Evolutionary conservation across 2,113 vertebrate species (phyloP).

Genomic region (Embiotoca jacksoni): DNA sequence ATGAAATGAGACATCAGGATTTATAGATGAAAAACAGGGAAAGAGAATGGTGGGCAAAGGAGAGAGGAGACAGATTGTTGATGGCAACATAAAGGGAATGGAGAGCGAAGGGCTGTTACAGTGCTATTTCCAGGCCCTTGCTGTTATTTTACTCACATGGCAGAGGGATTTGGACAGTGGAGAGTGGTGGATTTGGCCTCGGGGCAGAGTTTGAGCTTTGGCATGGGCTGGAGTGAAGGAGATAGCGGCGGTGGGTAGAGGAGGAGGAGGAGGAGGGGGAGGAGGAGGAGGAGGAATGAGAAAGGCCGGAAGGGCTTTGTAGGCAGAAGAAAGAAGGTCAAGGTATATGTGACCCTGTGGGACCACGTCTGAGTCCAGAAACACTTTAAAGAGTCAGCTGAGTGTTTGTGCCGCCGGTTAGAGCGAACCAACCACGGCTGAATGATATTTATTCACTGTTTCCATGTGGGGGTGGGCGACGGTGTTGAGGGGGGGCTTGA

Average conservation of each 20-base stretch:
- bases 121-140: slow-evolving; percentile 56
- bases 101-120: slow-evolving; percentile 5
- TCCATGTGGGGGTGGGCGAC: neutral
- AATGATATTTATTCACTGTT: slow-evolving; percentile 45
- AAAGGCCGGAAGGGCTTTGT: slow-evolving; percentile 41
- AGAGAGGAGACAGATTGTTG: slow-evolving; percentile 11
- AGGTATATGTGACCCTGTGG: slow-evolving; percentile 29
- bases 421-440: slow-evolving; percentile 18
- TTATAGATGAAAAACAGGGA: neutral
- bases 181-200: slow-evolving; percentile 66
- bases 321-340: slow-evolving; percentile 55
- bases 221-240: slow-evolving; percentile 46
- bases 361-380: slow-evolving; percentile 7
- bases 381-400: slow-evolving; percentile 27
- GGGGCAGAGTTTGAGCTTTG: slow-evolving; percentile 57
- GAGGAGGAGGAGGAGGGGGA: slow-evolving; percentile 15
- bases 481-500: too few species aligned
- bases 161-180: slow-evolving; percentile 69
- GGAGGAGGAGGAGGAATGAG: slow-evolving; percentile 32
- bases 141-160: slow-evolving; percentile 61
- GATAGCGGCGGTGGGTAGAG: neutral
- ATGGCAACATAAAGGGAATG: neutral
- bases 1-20: neutral
- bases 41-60: neutral
- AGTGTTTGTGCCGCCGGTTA: slow-evolving; percentile 48